phyloP scores from a whole-genome alignment of 2,888 invertebrate genomes.

The Yponomeuta cagnagella region DNA sequence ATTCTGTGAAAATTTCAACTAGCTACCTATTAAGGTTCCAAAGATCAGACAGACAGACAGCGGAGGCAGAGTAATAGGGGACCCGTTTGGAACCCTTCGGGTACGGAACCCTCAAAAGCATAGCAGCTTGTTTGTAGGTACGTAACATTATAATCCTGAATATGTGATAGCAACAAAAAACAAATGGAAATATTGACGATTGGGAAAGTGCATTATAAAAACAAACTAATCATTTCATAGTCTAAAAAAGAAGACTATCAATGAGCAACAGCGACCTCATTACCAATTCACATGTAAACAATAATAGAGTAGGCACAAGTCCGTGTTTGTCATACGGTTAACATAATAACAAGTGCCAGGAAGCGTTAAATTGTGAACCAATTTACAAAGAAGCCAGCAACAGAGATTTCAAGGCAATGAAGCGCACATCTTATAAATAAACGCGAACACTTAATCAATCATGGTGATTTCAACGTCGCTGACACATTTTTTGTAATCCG shows the following conservation, averaged over 20 bases:
- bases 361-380: slow-evolving; percentile 37
- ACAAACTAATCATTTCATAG: neutral
- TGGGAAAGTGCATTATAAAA: slow-evolving; percentile 3
- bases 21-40: too few relatives aligned
- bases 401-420: slow-evolving; percentile 44
- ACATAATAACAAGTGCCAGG: slow-evolving; percentile 51
- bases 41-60: too few relatives aligned
- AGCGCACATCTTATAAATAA: neutral
- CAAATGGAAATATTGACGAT: neutral
- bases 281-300: slow-evolving; percentile 41
- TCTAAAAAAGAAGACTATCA: neutral
- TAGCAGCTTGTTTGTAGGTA: too few relatives aligned
- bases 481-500: neutral
- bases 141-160: too few relatives aligned
- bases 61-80: too few relatives aligned
- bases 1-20: too few relatives aligned
- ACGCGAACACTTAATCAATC: neutral
- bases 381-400: slow-evolving; percentile 41
- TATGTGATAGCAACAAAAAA: neutral
- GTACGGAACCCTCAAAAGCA: too few relatives aligned
- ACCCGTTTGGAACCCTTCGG: too few relatives aligned
- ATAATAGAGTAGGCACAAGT: slow-evolving; percentile 29
- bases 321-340: slow-evolving; percentile 54
- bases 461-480: neutral
- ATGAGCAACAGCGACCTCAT: slow-evolving; percentile 40